Evolutionary conservation across 2,888 invertebrate species (phyloP).

Genomic region (Latheticus oryzae): DNA sequence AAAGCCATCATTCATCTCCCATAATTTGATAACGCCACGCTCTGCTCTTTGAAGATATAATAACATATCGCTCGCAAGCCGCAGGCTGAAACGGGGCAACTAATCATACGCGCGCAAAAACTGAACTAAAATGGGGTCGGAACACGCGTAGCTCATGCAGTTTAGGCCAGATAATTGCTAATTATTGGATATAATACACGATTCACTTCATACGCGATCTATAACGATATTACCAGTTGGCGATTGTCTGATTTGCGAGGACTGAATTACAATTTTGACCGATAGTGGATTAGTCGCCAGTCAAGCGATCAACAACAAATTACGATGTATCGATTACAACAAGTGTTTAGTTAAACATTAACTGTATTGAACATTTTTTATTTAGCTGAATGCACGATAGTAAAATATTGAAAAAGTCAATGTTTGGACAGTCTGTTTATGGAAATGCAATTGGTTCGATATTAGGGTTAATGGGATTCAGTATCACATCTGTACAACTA

Average conservation of each 20-base stretch:
- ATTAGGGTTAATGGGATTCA: no score
- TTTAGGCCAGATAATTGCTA: conserved; percentile 49
- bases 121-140: conserved; percentile 25
- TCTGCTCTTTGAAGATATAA: conserved; percentile 50
- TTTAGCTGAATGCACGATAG: no score
- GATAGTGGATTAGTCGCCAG: conserved; percentile 46
- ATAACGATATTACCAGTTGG: conserved; percentile 48
- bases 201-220: conserved; percentile 46
- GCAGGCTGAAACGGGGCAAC: conserved; percentile 44
- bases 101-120: conserved; percentile 45
- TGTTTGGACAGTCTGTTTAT: no score
- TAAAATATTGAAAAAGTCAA: no score
- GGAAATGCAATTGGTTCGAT: no score
- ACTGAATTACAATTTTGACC: conserved; percentile 50
- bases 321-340: conserved; percentile 20
- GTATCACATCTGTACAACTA: no score
- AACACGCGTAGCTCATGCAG: conserved; percentile 32
- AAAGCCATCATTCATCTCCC: conserved; percentile 40
- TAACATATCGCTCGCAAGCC: conserved; percentile 48
- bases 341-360: no score
- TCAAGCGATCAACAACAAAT: conserved; percentile 44
- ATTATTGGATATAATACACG: conserved; percentile 51
- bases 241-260: conserved; percentile 51
- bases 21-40: conserved; percentile 51
- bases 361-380: no score